phyloP scores from a whole-genome alignment of 2,888 invertebrate species.

The Cordilura impudica region DNA sequence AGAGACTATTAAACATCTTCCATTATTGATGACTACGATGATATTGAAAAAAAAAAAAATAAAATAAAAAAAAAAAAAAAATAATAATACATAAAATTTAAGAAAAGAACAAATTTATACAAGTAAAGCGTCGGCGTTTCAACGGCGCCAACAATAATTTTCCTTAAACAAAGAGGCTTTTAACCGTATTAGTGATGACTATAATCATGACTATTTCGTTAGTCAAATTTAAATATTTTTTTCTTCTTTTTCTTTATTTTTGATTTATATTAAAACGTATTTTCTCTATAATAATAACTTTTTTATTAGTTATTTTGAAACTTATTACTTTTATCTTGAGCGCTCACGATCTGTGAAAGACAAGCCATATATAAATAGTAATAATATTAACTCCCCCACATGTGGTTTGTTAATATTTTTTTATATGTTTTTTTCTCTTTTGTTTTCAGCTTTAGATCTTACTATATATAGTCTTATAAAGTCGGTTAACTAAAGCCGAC shows the following conservation, averaged over 20 bases:
- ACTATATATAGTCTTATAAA: conserved; percentile 31
- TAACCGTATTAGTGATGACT: neutral
- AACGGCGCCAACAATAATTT: conserved; percentile 20
- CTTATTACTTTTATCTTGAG: conserved; percentile 33
- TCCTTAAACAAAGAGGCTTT: neutral
- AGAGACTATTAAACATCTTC: neutral
- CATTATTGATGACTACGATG: neutral
- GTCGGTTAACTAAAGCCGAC: conserved; percentile 24
- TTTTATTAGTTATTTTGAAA: conserved; percentile 7
- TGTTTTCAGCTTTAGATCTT: neutral
- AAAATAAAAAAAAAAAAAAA: neutral
- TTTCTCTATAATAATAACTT: neutral
- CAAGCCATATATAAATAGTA: neutral
- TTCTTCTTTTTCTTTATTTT: neutral
- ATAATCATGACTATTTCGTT: neutral
- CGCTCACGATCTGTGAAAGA: conserved; percentile 27
- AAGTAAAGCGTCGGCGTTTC: conserved; percentile 17
- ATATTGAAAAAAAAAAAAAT: neutral
- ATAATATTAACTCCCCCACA: neutral
- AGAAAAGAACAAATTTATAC: too few species aligned
- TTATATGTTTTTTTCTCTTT: too few species aligned
- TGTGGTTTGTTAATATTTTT: neutral
- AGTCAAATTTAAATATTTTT: neutral
- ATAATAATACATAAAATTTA: too few species aligned
- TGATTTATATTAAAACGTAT: conserved; percentile 12